Conservation (phyloP, 2,888 invertebrate species). For the Ganaspis brasiliensis region DNA sequence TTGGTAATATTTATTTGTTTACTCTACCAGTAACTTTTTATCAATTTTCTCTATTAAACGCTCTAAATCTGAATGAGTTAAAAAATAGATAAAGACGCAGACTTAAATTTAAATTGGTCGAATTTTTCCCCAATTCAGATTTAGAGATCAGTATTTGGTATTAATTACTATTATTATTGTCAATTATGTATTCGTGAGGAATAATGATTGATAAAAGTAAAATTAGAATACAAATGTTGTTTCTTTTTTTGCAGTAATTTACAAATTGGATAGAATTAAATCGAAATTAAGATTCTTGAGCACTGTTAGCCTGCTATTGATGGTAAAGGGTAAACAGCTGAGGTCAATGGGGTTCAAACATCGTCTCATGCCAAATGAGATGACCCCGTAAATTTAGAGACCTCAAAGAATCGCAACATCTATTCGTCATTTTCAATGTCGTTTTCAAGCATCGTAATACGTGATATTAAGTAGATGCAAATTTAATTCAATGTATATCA, state of each 20-base stretch:
- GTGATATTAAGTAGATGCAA: too few relatives aligned
- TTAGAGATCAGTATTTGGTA: too few relatives aligned
- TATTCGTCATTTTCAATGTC: conserved; percentile 32
- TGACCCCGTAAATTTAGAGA: conserved; percentile 24
- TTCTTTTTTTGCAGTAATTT: background rate
- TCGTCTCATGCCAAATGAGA: conserved; percentile 27
- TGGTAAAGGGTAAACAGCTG: conserved; percentile 29
- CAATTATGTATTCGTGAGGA: too few relatives aligned
- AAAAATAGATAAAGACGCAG: too few relatives aligned
- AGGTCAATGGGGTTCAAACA: conserved; percentile 33
- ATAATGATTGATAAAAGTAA: background rate
- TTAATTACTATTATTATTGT: too few relatives aligned
- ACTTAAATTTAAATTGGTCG: too few relatives aligned
- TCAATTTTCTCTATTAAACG: too few relatives aligned
- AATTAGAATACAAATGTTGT: background rate
- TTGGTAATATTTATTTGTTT: too few relatives aligned
- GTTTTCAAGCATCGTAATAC: background rate
- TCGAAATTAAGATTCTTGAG: conserved; percentile 7
- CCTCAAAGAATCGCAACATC: background rate
- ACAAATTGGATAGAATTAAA: conserved; percentile 3
- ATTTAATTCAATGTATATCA: too few relatives aligned
- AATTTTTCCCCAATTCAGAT: too few relatives aligned
- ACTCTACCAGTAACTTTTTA: too few relatives aligned
- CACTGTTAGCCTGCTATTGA: conserved; percentile 25
- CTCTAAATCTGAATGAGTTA: too few relatives aligned